These are phyloP conservation scores for Leucosticte australis DNA, from an alignment of 2,113 vertebrate species.

Conservation along the genomic window DNA sequence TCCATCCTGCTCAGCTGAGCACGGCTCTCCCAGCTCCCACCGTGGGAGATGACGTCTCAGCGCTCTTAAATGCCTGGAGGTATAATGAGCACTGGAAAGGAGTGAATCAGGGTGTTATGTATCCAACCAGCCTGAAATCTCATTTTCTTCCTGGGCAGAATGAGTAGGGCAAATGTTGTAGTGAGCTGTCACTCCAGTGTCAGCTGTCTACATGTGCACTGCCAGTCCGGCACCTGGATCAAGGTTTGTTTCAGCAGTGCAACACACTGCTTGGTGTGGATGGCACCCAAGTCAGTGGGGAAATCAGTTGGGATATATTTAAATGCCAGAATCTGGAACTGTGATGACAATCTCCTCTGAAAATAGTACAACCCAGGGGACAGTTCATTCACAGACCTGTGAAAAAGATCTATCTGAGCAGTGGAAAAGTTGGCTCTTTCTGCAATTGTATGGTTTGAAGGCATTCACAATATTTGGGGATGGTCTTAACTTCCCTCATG, in stretches of 20 bases:
- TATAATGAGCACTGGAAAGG: neutral
- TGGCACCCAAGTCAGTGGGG: neutral
- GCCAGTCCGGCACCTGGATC: neutral
- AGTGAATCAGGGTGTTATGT: neutral
- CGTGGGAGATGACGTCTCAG: fast-evolving
- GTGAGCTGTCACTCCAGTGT: neutral
- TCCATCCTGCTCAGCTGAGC: neutral
- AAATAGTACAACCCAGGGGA: neutral
- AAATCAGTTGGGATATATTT: neutral
- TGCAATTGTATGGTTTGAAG: neutral
- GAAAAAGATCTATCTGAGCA: neutral
- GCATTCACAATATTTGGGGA: neutral
- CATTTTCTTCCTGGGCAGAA: neutral
- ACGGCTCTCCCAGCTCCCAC: fast-evolving
- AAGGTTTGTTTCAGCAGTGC: neutral
- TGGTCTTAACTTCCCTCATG: neutral
- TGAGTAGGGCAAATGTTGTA: neutral
- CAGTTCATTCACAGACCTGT: neutral
- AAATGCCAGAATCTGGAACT: neutral
- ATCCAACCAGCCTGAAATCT: neutral
- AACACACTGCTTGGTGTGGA: neutral
- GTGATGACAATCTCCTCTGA: neutral
- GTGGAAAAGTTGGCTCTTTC: neutral
- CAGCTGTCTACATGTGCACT: neutral
- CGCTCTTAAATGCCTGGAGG: neutral